Base-by-base conservation (phyloP, 2,888 invertebrate genomes). In the Dolichopus griseipennis region DNA sequence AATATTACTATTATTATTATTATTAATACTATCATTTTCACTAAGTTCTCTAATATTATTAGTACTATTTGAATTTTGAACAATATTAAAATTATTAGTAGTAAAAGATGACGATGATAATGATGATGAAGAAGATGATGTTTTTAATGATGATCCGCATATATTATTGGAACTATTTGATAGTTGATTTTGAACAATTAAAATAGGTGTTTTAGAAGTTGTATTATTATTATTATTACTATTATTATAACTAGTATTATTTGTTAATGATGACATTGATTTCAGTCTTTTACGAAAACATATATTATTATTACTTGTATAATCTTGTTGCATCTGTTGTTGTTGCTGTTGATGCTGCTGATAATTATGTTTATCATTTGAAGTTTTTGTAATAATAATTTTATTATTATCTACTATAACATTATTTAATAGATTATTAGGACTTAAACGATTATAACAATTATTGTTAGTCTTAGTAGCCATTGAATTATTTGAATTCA, bases 301-400 rank as follows among this genome's bases (percentile, higher is more conserved):
- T 15, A 64, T 15, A 34, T 34, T 71, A 74, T 68, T 75, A 73
- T 33, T 70, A 33, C 65, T 74, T 73, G 76, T 77, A 72, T 74
- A 74, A 73, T 70, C 67, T 63, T 71, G 71, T 61, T 71, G 68
- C 22, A 66, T 63, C 12, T 66, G 65, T 20, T 68, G 68, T 22
- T 68, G 69, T 52, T 69, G 67, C 27, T 66, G 68, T 61, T 71
- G 68, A 64, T n/a, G n/a, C n/a, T n/a, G 70, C 70, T 69, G 71
- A 20, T 64, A 68, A 63, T 68, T 67, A 68, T 69, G 72, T 68
- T 70, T 72, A 69, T 72, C 70, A 52, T 67, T 69, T 70, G 62
- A 12, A n/a, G 52, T 52, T 12, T 52, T 52, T 52, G 52, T 52
- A 52, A 52, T 52, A 52, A 52, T 52, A 18, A 52, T 52, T 52